A percentile compares a stretch with the other conserved stretches of the same genome.
These are phyloP conservation scores for Pogonomyrmex californicus DNA, from an alignment of 1,140 invertebrate genomes.

Conservation along the genomic window DNA sequence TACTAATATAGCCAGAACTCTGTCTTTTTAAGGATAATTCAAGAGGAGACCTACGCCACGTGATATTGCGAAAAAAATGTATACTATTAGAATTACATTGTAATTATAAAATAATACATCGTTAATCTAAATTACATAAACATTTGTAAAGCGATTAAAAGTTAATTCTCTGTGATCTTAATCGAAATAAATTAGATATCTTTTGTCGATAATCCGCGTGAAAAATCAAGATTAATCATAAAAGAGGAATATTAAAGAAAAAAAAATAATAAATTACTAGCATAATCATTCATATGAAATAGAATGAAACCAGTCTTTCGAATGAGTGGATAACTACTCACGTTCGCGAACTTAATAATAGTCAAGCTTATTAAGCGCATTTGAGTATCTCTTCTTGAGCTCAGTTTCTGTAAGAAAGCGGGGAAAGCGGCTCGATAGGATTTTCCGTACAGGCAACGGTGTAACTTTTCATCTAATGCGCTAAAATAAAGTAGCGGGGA, in stretches of 20 bases:
- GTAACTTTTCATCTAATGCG: constrained; percentile 59
- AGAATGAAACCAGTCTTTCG: constrained; percentile 28
- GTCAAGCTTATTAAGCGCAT: constrained; percentile 51
- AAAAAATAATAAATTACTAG: background rate
- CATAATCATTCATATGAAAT: constrained; percentile 9
- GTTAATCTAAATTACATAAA: background rate
- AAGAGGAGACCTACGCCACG: background rate
- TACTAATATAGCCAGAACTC: constrained; percentile 4
- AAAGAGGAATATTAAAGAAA: background rate
- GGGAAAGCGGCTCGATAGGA: constrained; percentile 32
- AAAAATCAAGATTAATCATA: constrained; percentile 7
- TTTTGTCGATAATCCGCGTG: background rate
- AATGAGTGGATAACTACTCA: background rate
- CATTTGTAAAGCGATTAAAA: background rate
- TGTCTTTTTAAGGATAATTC: background rate
- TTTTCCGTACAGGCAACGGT: constrained; percentile 25
- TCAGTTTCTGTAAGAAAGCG: constrained; percentile 53
- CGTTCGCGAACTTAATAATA: background rate
- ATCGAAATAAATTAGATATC: background rate
- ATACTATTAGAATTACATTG: background rate
- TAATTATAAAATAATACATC: background rate
- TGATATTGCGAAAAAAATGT: background rate
- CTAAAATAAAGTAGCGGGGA: constrained; percentile 58
- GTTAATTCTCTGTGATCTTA: background rate
- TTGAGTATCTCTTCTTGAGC: constrained; percentile 36